Base-by-base conservation (phyloP, 1,140 invertebrate genomes). In the Pogonognathellus flavescens region DNA sequence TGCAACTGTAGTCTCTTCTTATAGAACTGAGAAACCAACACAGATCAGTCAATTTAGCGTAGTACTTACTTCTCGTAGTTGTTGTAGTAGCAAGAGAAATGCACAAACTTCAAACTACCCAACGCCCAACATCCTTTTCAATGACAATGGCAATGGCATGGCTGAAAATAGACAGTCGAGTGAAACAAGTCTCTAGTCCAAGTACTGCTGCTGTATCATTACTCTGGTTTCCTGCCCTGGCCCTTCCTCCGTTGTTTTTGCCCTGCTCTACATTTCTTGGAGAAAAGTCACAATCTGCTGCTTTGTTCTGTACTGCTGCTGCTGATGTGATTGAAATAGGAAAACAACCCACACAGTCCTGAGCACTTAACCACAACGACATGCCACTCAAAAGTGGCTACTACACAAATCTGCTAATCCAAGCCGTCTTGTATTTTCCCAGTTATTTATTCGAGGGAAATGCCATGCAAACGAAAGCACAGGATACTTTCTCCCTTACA, bases 281-380 rank as follows among this genome's bases (percentile, higher is more conserved):
- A 41, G 31, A 41, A 41, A 41, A 59, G 55, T 14, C 55, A 59
- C 14, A 59, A n/a, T 60, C n/a, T 60, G 2, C 59, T 20, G 9
- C n/a, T 0, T 18, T 60, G 31, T 41, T 41, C 6, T 41, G 31
- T 41, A 41, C 31, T 41, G 31, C 6, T 41, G 31, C 31, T 41
- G 31, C 2, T 41, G 31, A 41, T 41, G 31, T 20, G 53, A 60
- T 60, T 18, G n/a, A 60, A 60, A 60, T 18, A 20, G 59, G 11
- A 60, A 60, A 60, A n/a, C 6, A 20, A 20, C 59, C n/a, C 59
- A 60, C 59, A 60, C 59, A 60, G 22, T 60, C 59, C 59, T 60
- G 4, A 60, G n/a, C 59, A 55, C 53, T 55, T 14, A 55, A 55
- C 53, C 53, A 55, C 53, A 20, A 60, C 10, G 59, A 20, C 59